Base-by-base conservation (phyloP, 2,888 invertebrate genomes). In the Agonopterix arenella region DNA sequence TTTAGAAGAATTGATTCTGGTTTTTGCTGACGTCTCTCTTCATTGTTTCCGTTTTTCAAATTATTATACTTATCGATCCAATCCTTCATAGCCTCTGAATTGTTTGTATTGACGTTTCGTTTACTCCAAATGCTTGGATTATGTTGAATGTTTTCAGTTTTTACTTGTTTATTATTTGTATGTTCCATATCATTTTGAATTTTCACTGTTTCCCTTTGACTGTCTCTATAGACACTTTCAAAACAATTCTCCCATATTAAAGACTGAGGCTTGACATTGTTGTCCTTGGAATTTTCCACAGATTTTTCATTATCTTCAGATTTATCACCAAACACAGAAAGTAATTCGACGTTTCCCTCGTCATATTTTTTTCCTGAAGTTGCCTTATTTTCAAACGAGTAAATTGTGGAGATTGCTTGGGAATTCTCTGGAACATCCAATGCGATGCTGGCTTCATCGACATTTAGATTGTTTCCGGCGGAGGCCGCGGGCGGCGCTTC, bases 391-490 rank as follows among this genome's bases (percentile, higher is more conserved):
- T 64, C 64, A 58, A 62, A 54, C 60, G 66, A 60, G 73, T 74
- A 73, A 82, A 73, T 70, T 68, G 78, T 68, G 56, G 70, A 76
- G 73, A 81, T 84, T 84, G 78, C 72, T 71, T 73, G 80, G 76
- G 77, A 80, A 83, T 85, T 75, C 69, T 76, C 71, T 67, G 68
- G 68, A 64, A 58, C 65, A 54, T 69, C 62, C 60, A 57, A 53
- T 60, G 66, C 54, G 61, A 64, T 54, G 64, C 61, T 61, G 54
- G 63, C 68, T 58, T 61, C 70, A 68, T 70, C 69, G 68, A 62
- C 70, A 74, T 83, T 82, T 60, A 80, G 78, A 85, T 85, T 84
- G 73, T 79, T 83, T 89, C 89, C 89, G 85, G 73, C 55, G 62
- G 70, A 68, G 62, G 68, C 75, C 63, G 64, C 74, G 52, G 70